phyloP scores from a whole-genome alignment of 1,140 invertebrate genomes.

The Zaprionus vittiger region DNA sequence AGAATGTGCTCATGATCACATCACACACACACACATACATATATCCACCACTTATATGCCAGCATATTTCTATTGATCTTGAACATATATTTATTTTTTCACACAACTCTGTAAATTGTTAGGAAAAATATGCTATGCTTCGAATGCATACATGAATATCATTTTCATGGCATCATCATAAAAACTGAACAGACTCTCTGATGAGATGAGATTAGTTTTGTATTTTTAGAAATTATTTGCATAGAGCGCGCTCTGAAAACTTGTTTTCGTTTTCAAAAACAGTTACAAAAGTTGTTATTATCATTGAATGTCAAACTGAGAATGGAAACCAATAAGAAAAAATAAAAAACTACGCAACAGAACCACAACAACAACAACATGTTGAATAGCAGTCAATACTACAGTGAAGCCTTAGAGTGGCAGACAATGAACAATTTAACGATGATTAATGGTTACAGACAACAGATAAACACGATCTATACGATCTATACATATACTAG shows the following conservation, averaged over 20 bases:
- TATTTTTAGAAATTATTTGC: constrained; percentile 46
- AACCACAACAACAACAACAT: constrained; percentile 12
- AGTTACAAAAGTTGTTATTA: constrained; percentile 61
- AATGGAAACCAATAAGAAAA: constrained; percentile 57
- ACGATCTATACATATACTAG: background rate
- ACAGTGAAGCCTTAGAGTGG: constrained; percentile 32
- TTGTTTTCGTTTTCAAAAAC: constrained; percentile 60
- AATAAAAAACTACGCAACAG: constrained; percentile 37
- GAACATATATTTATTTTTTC: constrained; percentile 45
- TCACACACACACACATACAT: background rate
- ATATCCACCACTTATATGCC: constrained; percentile 7
- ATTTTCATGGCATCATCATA: constrained; percentile 5
- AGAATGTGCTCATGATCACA: background rate
- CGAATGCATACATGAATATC: constrained; percentile 7
- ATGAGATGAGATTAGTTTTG: constrained; percentile 25
- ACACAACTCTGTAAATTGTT: constrained; percentile 66
- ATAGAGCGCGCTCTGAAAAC: constrained; percentile 41
- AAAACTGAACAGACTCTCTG: background rate
- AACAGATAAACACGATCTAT: background rate
- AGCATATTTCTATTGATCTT: constrained; percentile 47
- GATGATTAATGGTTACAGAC: constrained; percentile 1
- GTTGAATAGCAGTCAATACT: constrained; percentile 36
- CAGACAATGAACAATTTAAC: background rate
- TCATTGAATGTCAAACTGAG: constrained; percentile 55
- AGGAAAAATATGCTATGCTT: constrained; percentile 48